Percentiles rank a stretch among this genome's conserved stretches.
phyloP scores from a whole-genome alignment of 2,113 vertebrate genomes.

The Melanerpes aurifrons region DNA sequence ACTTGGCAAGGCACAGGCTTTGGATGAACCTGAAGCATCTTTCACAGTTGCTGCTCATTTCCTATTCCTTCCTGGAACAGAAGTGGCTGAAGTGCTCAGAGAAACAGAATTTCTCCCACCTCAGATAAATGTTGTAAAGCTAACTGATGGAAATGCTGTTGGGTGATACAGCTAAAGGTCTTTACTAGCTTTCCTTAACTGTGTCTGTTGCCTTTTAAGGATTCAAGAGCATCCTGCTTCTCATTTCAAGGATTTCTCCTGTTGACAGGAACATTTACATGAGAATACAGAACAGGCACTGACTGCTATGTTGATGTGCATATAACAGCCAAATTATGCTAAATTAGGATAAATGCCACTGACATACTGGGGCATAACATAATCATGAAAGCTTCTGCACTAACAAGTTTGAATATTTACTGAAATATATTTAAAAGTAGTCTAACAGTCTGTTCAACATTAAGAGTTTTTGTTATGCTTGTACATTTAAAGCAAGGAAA shows the following conservation, averaged over 20 bases:
- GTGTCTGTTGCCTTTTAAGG: not conserved
- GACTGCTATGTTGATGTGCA: slow-evolving; percentile 33
- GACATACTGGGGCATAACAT: not conserved
- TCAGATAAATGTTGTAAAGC: not conserved
- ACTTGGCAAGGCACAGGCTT: not conserved
- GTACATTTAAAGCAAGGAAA: not conserved
- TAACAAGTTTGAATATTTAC: slow-evolving; percentile 13
- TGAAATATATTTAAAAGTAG: not conserved
- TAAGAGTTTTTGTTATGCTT: not conserved
- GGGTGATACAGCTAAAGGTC: not conserved
- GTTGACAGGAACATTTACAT: slow-evolving; percentile 48
- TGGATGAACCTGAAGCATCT: not conserved
- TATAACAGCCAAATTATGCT: slow-evolving; percentile 18
- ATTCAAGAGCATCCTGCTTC: not conserved
- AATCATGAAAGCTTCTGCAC: not conserved
- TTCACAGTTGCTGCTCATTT: not conserved
- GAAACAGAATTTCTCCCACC: not conserved
- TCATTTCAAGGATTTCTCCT: slow-evolving; percentile 5
- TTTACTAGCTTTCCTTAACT: not conserved
- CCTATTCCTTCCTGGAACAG: not conserved
- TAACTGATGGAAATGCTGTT: not conserved
- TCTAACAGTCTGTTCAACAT: not conserved
- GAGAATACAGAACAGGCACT: slow-evolving; percentile 29
- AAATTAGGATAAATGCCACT: slow-evolving; percentile 35
- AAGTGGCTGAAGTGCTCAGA: not conserved